Base-by-base conservation (phyloP, 2,888 invertebrate genomes). In the Syrista parreyssii region DNA sequence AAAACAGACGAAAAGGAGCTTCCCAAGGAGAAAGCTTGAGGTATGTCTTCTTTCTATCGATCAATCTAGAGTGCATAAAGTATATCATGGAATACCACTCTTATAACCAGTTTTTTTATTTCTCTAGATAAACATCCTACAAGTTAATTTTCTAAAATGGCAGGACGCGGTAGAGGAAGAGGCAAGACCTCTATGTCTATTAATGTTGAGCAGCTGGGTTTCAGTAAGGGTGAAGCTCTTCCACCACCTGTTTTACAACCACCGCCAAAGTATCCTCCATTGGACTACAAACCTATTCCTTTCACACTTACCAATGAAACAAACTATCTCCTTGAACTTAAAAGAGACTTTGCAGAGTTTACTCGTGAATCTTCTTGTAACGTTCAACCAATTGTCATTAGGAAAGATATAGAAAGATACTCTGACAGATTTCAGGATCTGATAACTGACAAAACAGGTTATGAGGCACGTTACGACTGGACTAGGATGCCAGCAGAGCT, bases 261-360 rank as follows among this genome's bases (percentile, higher is more conserved):
- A 11, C 92, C 92, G 0, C 89, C 90, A 1, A 87, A 88, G n/a
- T 93, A 90, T 85, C 92, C 92, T 40, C 88, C 89, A 0, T 84
- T 93, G 72, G 92, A 92, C n/a, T 91, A 90, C 82, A 92, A 92
- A 79, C 92, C 93, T 12, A 88, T 92, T 1, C 91, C 92, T 2
- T 87, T 93, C 4, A 82, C 81, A 11, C 77, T 88, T 0, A 86
- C 89, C 75, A 83, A 88, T 83, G 94, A 95, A 55, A 93, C 94
- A 33, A 95, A 95, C 84, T 96, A 96, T 86, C 93, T 96, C 90
- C 91, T 96, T 15, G 94, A 95, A 72, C 93, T 96, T 80, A 95
- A 95, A 86, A 95, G 95, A 85, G 95, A 95, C 84, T 96, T 95
- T 84, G 93, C 95, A 12, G 96, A 95, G 82, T 94, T 93, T 84